Evolutionary conservation across 1,140 invertebrate species (phyloP), one percentile per base, ranked within the genome.

Genomic region (Solenopsis invicta): DNA sequence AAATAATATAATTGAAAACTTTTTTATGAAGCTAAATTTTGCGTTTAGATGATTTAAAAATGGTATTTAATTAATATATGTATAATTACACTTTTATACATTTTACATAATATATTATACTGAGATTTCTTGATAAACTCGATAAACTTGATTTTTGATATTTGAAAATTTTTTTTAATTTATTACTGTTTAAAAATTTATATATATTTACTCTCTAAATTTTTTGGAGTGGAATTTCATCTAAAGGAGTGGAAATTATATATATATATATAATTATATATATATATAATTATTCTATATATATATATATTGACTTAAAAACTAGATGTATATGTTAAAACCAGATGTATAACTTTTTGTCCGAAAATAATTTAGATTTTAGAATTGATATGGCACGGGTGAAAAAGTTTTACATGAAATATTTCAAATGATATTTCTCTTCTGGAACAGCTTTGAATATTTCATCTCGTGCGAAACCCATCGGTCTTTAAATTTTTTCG

Each of bases 341-440:
- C 2, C 29, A 29, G 2, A 29, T 29, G n/a, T 16, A 29, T 50
- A 50, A 0, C 41, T 10, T 54, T 0, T 41, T 6, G 8, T 8
- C 34, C 12, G 5, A 45, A 76, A 45, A 24, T 75, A 16, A 56
- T 37, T 54, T 18, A 34, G 0, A 61, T 16, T n/a, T 62, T 24
- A 41, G 5, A 61, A 3, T 18, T 75, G 6, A 59, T 76, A 41
- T 41, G 41, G 54, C 21, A 48, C 3, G 0, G 13, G 21, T 45
- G 6, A 62, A 74, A 37, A 67, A 80, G 10, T 37, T 29, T 50
- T 24, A 80, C 29, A 67, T 67, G n/a, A 67, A 67, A 56, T 56
- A 56, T 71, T 56, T 71, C 12, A 4, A 13, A 24, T 41, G 24
- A 62, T 4, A 54, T 45, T 54, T 34, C 16, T 56, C 56, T 56